phyloP scores from a whole-genome alignment of 2,888 invertebrate species.

The Drosophila picticornis region DNA sequence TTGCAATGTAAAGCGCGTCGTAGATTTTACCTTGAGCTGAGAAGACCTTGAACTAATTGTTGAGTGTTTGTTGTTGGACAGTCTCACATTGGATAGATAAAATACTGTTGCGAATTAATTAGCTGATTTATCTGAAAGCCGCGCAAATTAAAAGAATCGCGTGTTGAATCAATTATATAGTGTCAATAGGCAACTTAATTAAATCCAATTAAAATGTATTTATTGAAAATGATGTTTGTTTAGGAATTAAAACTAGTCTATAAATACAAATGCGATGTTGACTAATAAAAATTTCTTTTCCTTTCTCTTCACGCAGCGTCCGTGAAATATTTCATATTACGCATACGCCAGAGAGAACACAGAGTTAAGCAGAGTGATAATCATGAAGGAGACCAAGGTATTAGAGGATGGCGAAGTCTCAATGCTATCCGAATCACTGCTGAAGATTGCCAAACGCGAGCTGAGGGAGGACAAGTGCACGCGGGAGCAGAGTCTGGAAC shows the following conservation, averaged over 20 bases:
- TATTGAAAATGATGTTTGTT: neutral
- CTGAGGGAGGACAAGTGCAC: conserved; percentile 89
- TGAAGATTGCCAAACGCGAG: conserved; percentile 88
- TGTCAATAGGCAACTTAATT: neutral
- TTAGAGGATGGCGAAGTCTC: conserved; percentile 45
- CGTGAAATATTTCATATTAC: conserved; percentile 11
- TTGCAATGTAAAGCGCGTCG: conserved; percentile 63
- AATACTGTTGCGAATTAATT: conserved; percentile 32
- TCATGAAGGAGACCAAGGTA: conserved; percentile 65
- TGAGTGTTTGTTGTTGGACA: conserved; percentile 20
- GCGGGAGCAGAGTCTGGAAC: conserved; percentile 88
- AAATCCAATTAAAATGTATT: neutral
- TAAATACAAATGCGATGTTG: neutral
- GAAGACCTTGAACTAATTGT: conserved; percentile 67
- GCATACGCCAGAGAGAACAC: conserved; percentile 37
- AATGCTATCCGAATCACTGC: conserved; percentile 68
- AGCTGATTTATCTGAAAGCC: conserved; percentile 15
- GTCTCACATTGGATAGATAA: conserved; percentile 25
- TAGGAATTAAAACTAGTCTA: neutral
- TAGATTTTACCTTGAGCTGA: conserved; percentile 50
- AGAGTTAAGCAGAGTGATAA: neutral
- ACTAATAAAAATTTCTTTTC: neutral
- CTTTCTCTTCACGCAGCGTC: neutral
- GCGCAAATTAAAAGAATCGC: neutral
- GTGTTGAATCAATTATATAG: neutral